Percentiles rank a stretch among this genome's conserved stretches.
Conservation (phyloP, 1,140 invertebrate species). For the Brachionus plicatilis region DNA sequence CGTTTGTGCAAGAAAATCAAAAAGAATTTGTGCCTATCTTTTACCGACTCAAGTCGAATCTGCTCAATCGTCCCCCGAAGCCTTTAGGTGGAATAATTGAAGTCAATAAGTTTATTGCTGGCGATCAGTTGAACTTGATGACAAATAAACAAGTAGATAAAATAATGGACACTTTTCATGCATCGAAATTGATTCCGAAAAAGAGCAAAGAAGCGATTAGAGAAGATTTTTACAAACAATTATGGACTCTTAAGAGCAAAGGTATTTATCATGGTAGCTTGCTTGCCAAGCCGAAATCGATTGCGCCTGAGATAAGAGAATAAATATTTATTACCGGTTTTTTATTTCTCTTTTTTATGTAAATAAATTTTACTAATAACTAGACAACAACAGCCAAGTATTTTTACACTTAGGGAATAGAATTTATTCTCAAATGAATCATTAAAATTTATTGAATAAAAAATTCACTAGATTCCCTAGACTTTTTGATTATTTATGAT, state of each 20-base stretch:
- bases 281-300: slow-evolving; percentile 3
- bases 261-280: slow-evolving; percentile 20
- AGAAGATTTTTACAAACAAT: slow-evolving; percentile 17
- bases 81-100: background rate
- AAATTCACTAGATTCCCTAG: background rate
- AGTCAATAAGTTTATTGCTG: background rate
- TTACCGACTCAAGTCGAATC: background rate
- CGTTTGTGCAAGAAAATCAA: background rate
- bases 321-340: background rate
- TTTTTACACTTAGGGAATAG: background rate
- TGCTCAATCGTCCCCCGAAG: background rate
- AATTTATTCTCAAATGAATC: background rate
- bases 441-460: background rate
- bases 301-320: slow-evolving; percentile 31
- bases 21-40: slow-evolving; percentile 20
- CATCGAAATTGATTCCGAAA: background rate
- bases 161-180: background rate
- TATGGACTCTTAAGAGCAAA: slow-evolving; percentile 4
- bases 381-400: background rate
- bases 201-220: background rate
- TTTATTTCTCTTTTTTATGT: background rate
- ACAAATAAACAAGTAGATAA: slow-evolving; percentile 15
- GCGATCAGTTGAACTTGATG: background rate
- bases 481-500: background rate
- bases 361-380: background rate